Conservation (phyloP, 2,888 invertebrate species). For the Fissipunctia ypsillon region DNA sequence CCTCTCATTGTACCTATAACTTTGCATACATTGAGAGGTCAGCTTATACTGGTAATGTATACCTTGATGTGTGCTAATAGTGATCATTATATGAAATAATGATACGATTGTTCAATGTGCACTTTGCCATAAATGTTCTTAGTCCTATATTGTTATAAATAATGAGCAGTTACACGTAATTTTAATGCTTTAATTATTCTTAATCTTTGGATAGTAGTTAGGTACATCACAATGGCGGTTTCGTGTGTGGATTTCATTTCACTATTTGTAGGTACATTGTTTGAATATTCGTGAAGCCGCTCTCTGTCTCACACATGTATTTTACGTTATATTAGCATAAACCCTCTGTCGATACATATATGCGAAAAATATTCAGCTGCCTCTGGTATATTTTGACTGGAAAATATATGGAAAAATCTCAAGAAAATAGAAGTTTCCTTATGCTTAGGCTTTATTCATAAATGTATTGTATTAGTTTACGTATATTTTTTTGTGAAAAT, state of each 20-base stretch:
- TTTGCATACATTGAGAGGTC: background rate
- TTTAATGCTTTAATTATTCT: conserved; percentile 39
- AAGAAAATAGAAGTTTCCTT: conserved; percentile 8
- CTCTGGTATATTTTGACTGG: conserved; percentile 9
- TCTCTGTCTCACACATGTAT: conserved; percentile 32
- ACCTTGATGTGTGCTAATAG: conserved; percentile 10
- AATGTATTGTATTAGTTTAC: background rate
- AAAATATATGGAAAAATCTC: conserved; percentile 22
- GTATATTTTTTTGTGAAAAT: too few relatives aligned
- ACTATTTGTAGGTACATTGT: conserved; percentile 20
- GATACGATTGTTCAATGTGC: conserved; percentile 52
- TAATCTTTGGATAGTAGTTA: conserved; percentile 1
- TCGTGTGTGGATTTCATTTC: conserved; percentile 10
- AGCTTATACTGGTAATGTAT: background rate
- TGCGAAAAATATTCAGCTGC: conserved; percentile 22
- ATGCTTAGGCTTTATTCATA: conserved; percentile 13
- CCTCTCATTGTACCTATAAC: background rate
- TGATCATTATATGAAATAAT: conserved; percentile 54
- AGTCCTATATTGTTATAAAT: conserved; percentile 23
- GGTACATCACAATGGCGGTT: conserved; percentile 21
- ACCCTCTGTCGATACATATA: conserved; percentile 3
- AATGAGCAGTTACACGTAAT: conserved; percentile 33
- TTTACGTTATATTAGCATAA: conserved; percentile 35
- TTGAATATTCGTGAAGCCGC: background rate
- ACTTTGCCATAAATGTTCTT: conserved; percentile 26